A percentile compares a stretch with the other conserved stretches of the same genome.
phyloP scores from a whole-genome alignment of 2,797 vertebrate genomes.

The Nothura maculosa region DNA sequence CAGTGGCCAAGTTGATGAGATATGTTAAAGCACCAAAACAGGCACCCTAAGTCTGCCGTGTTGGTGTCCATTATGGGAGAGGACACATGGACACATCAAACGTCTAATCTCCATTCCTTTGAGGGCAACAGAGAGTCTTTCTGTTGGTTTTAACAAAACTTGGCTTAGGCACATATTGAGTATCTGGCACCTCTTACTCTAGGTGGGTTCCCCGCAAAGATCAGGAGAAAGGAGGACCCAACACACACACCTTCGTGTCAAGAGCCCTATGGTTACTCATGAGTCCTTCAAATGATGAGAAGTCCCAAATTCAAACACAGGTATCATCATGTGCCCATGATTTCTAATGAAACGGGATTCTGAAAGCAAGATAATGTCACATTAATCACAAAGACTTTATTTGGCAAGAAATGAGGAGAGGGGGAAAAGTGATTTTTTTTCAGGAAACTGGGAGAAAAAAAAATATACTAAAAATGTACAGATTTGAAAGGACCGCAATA shows the following conservation, averaged over 20 bases:
- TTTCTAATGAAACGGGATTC: neutral
- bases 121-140: neutral
- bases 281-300: neutral
- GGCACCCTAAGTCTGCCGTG: neutral
- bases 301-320: neutral
- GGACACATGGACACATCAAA: neutral
- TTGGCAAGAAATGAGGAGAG: neutral
- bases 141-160: neutral
- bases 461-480: neutral
- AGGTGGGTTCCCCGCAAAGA: accelerated
- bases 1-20: neutral
- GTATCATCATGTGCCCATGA: accelerated
- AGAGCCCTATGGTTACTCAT: neutral
- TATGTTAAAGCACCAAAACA: neutral
- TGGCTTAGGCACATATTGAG: neutral
- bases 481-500: neutral
- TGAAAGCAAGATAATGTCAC: neutral
- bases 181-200: too few species aligned
- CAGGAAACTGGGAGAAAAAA: neutral
- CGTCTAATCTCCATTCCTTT: accelerated
- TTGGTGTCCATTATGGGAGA: neutral
- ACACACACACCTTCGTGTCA: neutral
- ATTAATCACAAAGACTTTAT: neutral
- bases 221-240: neutral
- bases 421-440: neutral